These are phyloP conservation scores for Sipha flava DNA, from an alignment of 1,140 invertebrate species.

Conservation along the genomic window DNA sequence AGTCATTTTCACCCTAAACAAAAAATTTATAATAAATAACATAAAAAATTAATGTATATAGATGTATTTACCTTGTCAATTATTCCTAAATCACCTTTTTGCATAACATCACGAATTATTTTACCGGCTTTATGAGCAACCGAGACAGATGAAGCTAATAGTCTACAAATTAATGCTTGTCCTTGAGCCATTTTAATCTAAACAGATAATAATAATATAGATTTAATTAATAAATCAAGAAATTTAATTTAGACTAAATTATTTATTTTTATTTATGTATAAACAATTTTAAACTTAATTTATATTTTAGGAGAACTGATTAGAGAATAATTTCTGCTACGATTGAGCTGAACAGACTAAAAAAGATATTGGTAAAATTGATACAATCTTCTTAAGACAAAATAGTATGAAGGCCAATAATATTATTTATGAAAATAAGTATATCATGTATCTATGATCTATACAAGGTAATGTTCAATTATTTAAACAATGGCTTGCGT, in stretches of 20 bases:
- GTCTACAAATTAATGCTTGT: constrained; percentile 53
- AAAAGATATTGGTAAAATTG: not conserved
- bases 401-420: not conserved
- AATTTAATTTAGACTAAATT: too few species aligned
- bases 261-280: too few species aligned
- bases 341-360: not conserved
- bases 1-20: constrained; percentile 56
- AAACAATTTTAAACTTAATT: too few species aligned
- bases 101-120: constrained; percentile 84
- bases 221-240: not conserved
- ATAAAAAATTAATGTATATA: too few species aligned
- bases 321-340: too few species aligned
- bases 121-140: constrained; percentile 72
- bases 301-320: too few species aligned
- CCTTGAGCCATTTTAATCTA: constrained; percentile 49
- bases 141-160: constrained; percentile 67
- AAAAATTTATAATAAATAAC: not conserved
- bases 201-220: not conserved
- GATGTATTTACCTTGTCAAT: constrained; percentile 66
- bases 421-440: not conserved
- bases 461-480: constrained; percentile 42
- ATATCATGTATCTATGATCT: not conserved
- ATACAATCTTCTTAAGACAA: too few species aligned
- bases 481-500: constrained; percentile 48
- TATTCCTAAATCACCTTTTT: constrained; percentile 77